Evolutionary conservation across 2,888 invertebrate genomes (phyloP).

Genomic region (Maniola hyperantus): DNA sequence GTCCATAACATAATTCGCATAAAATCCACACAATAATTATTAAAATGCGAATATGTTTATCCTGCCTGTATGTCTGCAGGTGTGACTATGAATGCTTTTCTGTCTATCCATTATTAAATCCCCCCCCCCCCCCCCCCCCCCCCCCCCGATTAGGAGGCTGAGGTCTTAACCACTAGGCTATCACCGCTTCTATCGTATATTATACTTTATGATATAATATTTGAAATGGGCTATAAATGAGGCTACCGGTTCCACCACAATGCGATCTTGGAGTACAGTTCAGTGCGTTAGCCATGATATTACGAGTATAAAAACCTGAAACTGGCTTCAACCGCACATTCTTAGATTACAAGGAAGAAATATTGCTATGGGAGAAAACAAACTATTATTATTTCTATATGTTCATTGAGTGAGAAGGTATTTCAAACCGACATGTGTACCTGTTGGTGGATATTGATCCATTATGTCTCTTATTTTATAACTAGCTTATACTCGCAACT

Average conservation of each 20-base stretch:
- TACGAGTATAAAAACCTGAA: constrained; percentile 51
- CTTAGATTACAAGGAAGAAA: constrained; percentile 56
- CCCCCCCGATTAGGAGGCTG: too few species aligned
- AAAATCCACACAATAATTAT: too few species aligned
- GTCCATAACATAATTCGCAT: too few species aligned
- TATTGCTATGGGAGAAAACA: constrained; percentile 48
- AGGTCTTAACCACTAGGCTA: too few species aligned
- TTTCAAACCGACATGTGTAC: constrained; percentile 20
- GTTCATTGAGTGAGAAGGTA: constrained; percentile 36
- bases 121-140: too few species aligned
- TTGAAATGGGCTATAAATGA: constrained; percentile 10
- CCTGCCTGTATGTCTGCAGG: too few species aligned
- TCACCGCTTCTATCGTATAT: too few species aligned
- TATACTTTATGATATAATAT: not conserved
- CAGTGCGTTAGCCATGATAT: constrained; percentile 37
- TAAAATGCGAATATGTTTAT: too few species aligned
- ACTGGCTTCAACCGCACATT: constrained; percentile 55
- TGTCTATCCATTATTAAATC: too few species aligned
- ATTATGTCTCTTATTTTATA: not conserved
- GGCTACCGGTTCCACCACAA: constrained; percentile 5
- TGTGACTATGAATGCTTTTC: too few species aligned
- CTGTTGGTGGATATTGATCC: constrained; percentile 7
- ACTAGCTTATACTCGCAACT: too few species aligned
- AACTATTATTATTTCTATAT: constrained; percentile 32
- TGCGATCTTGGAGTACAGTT: constrained; percentile 15